phyloP scores from a whole-genome alignment of 2,113 vertebrate genomes.

The Strix uralensis region DNA sequence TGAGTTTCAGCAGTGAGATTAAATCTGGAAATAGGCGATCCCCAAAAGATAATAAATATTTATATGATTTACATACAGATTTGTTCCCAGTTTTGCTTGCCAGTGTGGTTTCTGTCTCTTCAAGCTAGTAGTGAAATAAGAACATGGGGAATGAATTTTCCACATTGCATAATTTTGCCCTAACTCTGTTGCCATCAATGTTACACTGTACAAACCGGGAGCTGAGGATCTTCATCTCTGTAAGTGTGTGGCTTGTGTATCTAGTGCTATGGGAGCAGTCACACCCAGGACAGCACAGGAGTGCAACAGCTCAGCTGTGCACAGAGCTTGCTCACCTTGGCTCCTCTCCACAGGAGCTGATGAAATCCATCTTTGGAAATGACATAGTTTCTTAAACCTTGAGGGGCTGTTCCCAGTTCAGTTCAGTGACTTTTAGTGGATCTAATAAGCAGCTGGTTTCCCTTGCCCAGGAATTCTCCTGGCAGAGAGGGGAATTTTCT shows the following conservation, averaged over 20 bases:
- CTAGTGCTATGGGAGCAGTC: accelerated
- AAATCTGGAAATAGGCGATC: neutral
- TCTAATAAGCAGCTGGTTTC: neutral
- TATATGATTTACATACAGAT: neutral
- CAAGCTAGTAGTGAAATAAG: neutral
- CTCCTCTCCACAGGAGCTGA: neutral
- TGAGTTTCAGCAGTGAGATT: neutral
- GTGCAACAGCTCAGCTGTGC: accelerated
- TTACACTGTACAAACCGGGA: neutral
- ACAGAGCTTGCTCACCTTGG: neutral
- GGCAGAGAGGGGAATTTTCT: neutral
- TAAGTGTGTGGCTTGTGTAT: neutral
- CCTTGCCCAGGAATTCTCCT: neutral
- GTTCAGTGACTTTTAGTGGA: neutral
- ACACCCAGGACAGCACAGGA: neutral
- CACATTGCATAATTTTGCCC: neutral
- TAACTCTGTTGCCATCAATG: neutral
- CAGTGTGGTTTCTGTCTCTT: neutral
- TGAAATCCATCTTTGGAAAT: neutral
- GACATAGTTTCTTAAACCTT: neutral
- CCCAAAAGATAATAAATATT: neutral
- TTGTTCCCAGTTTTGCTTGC: neutral
- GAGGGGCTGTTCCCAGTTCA: neutral
- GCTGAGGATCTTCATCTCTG: neutral
- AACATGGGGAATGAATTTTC: neutral